phyloP scores from a whole-genome alignment of 2,113 vertebrate species.

The Puntigrus tetrazona region DNA sequence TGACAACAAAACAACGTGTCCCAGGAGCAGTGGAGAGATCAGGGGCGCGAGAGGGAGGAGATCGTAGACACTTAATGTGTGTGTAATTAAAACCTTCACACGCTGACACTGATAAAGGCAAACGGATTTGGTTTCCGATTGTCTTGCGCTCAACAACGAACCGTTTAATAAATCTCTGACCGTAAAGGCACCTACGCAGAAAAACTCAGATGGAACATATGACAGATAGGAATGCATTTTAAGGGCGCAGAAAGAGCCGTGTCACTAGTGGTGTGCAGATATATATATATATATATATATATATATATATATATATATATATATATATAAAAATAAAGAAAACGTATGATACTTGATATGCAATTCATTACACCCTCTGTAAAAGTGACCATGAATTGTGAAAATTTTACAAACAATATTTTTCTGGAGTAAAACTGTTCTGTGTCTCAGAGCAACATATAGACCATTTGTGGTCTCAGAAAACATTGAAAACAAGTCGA shows the following conservation, averaged over 20 bases:
- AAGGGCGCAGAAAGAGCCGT: not conserved
- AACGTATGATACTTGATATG: too few species aligned
- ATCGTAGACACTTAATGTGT: not conserved
- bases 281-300: too few species aligned
- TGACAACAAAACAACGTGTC: constrained; percentile 30
- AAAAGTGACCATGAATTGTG: too few species aligned
- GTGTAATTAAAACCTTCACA: not conserved
- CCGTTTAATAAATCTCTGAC: not conserved
- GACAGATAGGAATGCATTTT: not conserved
- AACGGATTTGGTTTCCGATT: not conserved
- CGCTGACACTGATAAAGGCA: not conserved
- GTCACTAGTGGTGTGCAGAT: not conserved
- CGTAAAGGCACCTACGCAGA: not conserved
- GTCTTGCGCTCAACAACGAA: not conserved
- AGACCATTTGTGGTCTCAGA: too few species aligned
- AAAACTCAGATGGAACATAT: not conserved
- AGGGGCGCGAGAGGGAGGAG: not conserved
- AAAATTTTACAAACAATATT: not conserved
- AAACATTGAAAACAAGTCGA: too few species aligned
- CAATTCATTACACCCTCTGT: too few species aligned
- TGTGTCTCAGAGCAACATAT: too few species aligned
- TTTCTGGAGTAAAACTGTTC: not conserved
- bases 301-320: too few species aligned
- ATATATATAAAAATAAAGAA: too few species aligned
- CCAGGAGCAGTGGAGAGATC: not conserved